Evolutionary conservation across 2,113 vertebrate genomes (phyloP).

Genomic region (Mormyrus iriodes): DNA sequence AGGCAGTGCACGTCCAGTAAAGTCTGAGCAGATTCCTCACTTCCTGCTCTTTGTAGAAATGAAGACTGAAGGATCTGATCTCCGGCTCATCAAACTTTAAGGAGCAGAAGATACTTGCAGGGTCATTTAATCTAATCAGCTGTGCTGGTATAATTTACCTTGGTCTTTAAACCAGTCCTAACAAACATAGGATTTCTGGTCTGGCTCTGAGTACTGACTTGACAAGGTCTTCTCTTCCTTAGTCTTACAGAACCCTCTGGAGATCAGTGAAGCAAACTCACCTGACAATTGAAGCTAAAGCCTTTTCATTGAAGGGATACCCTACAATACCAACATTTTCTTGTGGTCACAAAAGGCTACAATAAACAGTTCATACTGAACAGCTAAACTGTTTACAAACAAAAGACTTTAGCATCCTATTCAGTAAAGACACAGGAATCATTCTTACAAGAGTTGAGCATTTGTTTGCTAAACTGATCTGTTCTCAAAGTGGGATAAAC

Average conservation of each 20-base stretch:
- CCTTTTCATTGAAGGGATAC: background rate
- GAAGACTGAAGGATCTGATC: background rate
- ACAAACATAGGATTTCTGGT: constrained; percentile 31
- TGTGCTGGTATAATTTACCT: constrained; percentile 21
- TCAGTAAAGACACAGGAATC: background rate
- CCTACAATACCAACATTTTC: background rate
- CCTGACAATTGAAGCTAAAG: background rate
- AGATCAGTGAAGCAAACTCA: background rate
- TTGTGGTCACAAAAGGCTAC: background rate
- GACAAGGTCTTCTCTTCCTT: background rate
- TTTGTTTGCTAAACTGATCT: background rate
- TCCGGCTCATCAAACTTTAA: constrained; percentile 8
- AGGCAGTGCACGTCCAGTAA: background rate
- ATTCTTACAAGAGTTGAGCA: background rate
- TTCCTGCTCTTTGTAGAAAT: background rate
- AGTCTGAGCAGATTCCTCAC: background rate
- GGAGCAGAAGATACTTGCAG: background rate
- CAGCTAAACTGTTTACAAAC: background rate
- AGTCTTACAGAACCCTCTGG: background rate
- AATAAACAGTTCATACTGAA: background rate
- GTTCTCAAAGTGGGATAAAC: background rate
- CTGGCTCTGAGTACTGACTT: background rate
- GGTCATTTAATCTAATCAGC: constrained; percentile 34
- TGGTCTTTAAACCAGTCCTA: constrained; percentile 43
- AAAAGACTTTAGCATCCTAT: background rate